Evolutionary conservation across 1,140 invertebrate genomes (phyloP).

Genomic region (Apocrypta bakeri): DNA sequence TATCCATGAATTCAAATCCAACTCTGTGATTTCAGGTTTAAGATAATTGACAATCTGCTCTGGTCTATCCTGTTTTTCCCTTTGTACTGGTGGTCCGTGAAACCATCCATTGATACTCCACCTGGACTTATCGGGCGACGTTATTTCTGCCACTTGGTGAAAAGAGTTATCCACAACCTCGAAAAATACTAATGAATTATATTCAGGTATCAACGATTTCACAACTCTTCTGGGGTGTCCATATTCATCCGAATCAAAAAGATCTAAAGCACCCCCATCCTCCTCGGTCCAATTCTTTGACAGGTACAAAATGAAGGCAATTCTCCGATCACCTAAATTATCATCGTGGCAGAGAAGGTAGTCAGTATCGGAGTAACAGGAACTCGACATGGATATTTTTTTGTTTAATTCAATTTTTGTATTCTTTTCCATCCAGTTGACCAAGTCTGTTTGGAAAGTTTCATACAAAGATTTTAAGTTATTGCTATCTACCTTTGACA

Average conservation of each 20-base stretch:
- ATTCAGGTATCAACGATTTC: constrained; percentile 77
- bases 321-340: constrained; percentile 79
- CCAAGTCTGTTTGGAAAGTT: constrained; percentile 76
- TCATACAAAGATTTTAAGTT: constrained; percentile 75
- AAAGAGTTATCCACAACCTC: constrained; percentile 77
- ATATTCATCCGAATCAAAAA: constrained; percentile 77
- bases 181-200: constrained; percentile 84
- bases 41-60: constrained; percentile 46
- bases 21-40: constrained; percentile 55
- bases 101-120: constrained; percentile 87
- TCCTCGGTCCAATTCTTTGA: constrained; percentile 76
- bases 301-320: constrained; percentile 84
- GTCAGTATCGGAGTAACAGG: constrained; percentile 82
- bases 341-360: constrained; percentile 85
- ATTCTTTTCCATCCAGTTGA: constrained; percentile 77
- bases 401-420: constrained; percentile 77
- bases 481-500: constrained; percentile 76
- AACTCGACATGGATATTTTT: constrained; percentile 82
- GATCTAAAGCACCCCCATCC: constrained; percentile 81
- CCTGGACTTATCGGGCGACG: constrained; percentile 77
- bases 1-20: constrained; percentile 72
- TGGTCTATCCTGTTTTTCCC: constrained; percentile 41
- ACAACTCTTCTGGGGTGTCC: constrained; percentile 76
- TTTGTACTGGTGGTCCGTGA: constrained; percentile 74
- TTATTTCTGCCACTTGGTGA: constrained; percentile 81